A percentile compares a stretch with the other conserved stretches of the same genome.
Conservation (phyloP, 2,113 vertebrate species). For the Tyrannus savana region DNA sequence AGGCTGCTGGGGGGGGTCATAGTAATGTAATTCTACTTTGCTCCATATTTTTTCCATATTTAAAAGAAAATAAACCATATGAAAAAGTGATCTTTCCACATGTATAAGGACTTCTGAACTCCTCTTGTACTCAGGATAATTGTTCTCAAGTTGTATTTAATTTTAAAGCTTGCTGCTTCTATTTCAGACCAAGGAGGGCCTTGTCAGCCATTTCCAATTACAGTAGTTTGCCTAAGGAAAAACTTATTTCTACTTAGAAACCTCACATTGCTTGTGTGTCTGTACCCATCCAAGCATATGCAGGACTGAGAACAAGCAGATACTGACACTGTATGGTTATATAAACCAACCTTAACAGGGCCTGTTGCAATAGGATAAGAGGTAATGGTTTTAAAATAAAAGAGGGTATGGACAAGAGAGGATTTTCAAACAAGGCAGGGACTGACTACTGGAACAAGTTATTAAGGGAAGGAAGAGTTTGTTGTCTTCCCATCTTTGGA, state of each 20-base stretch:
- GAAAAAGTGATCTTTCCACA: not conserved
- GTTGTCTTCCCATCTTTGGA: not conserved
- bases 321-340: too few species aligned
- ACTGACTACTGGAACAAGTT: not conserved
- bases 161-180: constrained; percentile 20
- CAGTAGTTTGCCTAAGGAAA: not conserved
- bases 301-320: not conserved
- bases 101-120: not conserved
- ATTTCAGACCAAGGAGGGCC: not conserved
- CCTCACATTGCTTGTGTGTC: rapidly evolving
- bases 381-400: not conserved
- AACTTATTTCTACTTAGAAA: not conserved
- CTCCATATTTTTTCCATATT: constrained; percentile 1
- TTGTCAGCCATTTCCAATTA: constrained; percentile 12
- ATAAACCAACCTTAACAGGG: not conserved
- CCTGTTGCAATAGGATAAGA: not conserved
- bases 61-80: not conserved
- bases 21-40: not conserved
- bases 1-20: not conserved
- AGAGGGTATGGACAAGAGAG: not conserved
- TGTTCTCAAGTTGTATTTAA: not conserved
- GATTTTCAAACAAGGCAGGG: not conserved
- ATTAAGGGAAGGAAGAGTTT: not conserved
- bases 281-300: not conserved
- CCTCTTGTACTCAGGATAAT: not conserved